Evolutionary conservation across 2,888 invertebrate species (phyloP), one percentile per base, ranked within the genome.

Genomic region (Laspeyria flexula): DNA sequence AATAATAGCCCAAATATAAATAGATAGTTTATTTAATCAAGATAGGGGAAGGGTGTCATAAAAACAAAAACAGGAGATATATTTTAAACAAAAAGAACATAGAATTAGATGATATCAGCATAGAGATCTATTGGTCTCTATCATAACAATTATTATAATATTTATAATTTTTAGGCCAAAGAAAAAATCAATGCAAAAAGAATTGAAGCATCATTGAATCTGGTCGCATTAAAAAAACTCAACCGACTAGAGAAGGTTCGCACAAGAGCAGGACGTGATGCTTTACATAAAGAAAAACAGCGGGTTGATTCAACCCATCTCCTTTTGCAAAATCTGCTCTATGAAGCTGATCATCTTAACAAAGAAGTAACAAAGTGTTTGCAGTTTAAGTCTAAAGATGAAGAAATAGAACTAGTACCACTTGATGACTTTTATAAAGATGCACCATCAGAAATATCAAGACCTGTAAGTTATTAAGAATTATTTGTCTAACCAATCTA

Each of bases 361-460:
- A 97, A 97, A 70, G 99, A 99, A 93, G 97, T 98, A n/a, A 95
- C 96, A 13, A 97, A 98, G 76, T 99, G 99, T 78, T 94, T 98
- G 53, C 97, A 98, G 78, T 99, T 98, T 81, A 98, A 97, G 80
- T 98, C 98, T 7, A 97, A 97, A 83, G 98, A 99, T 93, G 97
- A 98, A 87, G 96, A 96, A 76, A 97, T 99, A 72, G 96, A 98
- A 75, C 92, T 99, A 41, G 96, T 99, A 1, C 87, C 96, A 0
- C 93, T 96, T 42, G 95, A 96, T 49, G 96, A 97, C 73, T 99
- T 99, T 83, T 96, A 96, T 75, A 92, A 93, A 70, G 94, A 96
- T 81, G 97, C 98, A 13, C 97, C 97, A 6, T 85, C 92, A 65
- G 93, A 93, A 38, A 93, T 97, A 49, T 93, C 95, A 10, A 93